phyloP scores from a whole-genome alignment of 2,113 vertebrate genomes.

The Corydoras sp. region DNA sequence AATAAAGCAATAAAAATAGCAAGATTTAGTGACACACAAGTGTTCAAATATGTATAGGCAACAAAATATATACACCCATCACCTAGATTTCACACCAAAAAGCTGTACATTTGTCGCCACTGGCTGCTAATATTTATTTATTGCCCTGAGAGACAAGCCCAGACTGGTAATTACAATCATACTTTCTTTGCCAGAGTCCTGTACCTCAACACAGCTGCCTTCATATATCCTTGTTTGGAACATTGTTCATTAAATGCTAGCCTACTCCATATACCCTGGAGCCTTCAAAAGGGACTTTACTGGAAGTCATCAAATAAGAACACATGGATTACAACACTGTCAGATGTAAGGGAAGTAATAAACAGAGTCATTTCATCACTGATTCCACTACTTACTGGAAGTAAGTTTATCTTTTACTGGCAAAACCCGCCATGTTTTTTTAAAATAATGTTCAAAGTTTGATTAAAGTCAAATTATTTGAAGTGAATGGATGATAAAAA shows the following conservation, averaged over 20 bases:
- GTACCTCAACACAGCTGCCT: constrained; percentile 40
- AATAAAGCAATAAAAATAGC: too few species aligned
- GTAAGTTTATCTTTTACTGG: constrained; percentile 29
- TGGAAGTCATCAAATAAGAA: constrained; percentile 61
- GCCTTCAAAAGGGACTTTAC: too few species aligned
- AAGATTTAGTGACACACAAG: constrained; percentile 28
- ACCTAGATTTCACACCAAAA: constrained; percentile 29
- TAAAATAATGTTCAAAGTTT: constrained; percentile 44
- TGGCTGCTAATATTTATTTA: constrained; percentile 44
- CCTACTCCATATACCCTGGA: constrained; percentile 55
- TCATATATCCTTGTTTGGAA: constrained; percentile 49
- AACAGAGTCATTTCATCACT: constrained; percentile 58
- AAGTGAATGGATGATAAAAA: constrained; percentile 23
- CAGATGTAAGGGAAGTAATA: constrained; percentile 71
- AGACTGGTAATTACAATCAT: constrained; percentile 51
- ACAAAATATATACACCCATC: constrained; percentile 42
- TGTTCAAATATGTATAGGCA: constrained; percentile 43
- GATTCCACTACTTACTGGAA: constrained; percentile 10
- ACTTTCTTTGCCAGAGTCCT: constrained; percentile 36
- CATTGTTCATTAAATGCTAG: constrained; percentile 66
- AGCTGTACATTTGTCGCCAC: constrained; percentile 33
- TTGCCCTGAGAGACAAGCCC: constrained; percentile 34
- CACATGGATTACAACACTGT: constrained; percentile 75
- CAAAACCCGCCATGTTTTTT: constrained; percentile 47
- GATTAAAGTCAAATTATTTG: constrained; percentile 28